Evolutionary conservation across 2,888 invertebrate genomes (phyloP).

Genomic region (Campoletis raptor): DNA sequence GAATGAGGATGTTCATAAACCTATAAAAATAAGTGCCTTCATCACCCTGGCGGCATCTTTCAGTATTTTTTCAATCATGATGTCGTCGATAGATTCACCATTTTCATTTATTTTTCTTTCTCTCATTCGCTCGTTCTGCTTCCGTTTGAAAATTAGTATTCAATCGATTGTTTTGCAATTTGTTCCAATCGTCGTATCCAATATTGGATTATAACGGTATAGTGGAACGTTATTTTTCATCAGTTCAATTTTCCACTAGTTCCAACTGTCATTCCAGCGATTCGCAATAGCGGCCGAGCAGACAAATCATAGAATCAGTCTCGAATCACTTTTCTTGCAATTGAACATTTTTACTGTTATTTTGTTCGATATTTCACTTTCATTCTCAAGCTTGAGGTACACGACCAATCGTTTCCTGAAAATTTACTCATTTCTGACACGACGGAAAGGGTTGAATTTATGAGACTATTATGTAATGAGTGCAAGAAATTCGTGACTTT

Average conservation of each 20-base stretch:
- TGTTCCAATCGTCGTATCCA: slow-evolving; percentile 65
- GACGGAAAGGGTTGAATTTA: background rate
- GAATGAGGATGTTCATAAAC: background rate
- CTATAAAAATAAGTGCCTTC: background rate
- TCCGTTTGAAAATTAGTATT: slow-evolving; percentile 71
- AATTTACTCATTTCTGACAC: background rate
- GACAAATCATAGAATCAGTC: slow-evolving; percentile 4
- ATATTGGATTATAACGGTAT: slow-evolving; percentile 66
- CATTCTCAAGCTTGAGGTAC: background rate
- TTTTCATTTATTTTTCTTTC: background rate
- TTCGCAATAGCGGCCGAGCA: background rate
- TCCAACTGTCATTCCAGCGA: slow-evolving; percentile 19
- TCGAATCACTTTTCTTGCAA: background rate
- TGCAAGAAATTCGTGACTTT: background rate
- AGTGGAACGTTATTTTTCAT: slow-evolving; percentile 67
- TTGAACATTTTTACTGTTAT: background rate
- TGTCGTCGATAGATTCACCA: background rate
- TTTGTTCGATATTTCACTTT: slow-evolving; percentile 19
- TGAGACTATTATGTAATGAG: background rate
- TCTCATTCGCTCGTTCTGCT: background rate
- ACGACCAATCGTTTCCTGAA: background rate
- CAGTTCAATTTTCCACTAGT: background rate
- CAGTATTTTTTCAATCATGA: background rate
- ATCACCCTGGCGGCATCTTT: background rate
- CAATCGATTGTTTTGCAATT: slow-evolving; percentile 70